These are phyloP conservation scores for Lasioglossum oenotherae DNA, from an alignment of 2,888 invertebrate genomes.

Conservation along the genomic window DNA sequence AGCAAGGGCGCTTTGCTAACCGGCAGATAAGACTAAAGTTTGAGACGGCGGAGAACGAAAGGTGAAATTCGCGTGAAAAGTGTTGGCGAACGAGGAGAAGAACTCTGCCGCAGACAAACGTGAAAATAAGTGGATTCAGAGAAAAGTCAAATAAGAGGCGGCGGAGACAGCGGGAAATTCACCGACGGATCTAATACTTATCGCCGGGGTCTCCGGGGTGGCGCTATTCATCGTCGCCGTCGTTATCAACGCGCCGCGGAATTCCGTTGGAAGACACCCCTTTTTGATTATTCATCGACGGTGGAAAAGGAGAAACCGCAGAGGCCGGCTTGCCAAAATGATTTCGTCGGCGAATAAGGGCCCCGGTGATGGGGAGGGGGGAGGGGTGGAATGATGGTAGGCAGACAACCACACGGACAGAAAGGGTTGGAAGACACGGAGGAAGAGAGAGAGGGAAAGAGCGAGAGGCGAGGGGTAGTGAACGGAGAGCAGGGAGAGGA, in stretches of 20 bases:
- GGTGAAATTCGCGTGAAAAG: not conserved
- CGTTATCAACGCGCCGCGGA: slow-evolving; percentile 61
- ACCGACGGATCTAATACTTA: slow-evolving; percentile 42
- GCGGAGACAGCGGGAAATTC: slow-evolving; percentile 6
- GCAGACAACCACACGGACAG: slow-evolving; percentile 43
- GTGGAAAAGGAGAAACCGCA: slow-evolving; percentile 74
- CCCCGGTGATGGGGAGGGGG: not conserved
- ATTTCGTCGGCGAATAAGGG: slow-evolving; percentile 66
- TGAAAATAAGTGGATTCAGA: slow-evolving; percentile 10
- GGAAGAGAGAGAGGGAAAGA: not conserved
- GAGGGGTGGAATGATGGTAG: slow-evolving; percentile 44
- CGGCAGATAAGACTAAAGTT: not conserved
- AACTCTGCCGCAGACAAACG: slow-evolving; percentile 2
- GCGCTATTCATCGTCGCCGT: slow-evolving; percentile 31
- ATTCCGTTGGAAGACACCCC: slow-evolving; percentile 67
- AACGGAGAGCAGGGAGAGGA: slow-evolving; percentile 20
- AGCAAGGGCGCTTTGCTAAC: not conserved
- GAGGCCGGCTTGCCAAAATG: slow-evolving; percentile 74
- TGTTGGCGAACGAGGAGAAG: not conserved
- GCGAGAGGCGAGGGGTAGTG: slow-evolving; percentile 4
- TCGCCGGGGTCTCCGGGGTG: slow-evolving; percentile 26
- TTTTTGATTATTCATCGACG: slow-evolving; percentile 80
- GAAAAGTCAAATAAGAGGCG: slow-evolving; percentile 9
- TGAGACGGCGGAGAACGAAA: not conserved
- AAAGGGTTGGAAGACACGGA: not conserved